phyloP scores from a whole-genome alignment of 2,888 invertebrate species.

The Capitulum mitella region DNA sequence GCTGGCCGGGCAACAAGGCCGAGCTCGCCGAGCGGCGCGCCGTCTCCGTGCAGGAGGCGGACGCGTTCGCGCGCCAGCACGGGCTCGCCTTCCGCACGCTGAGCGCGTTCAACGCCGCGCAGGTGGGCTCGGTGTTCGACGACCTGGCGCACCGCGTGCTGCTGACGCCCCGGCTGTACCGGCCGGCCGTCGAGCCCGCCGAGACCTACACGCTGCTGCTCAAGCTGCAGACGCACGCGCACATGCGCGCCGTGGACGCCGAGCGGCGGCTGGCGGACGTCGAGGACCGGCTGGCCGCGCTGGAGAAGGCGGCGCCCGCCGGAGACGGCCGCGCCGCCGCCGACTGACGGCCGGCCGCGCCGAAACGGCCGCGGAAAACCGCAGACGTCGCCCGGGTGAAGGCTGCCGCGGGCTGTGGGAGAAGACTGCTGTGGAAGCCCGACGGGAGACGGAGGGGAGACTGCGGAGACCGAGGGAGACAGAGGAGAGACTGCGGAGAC shows the following conservation, averaged over 20 bases:
- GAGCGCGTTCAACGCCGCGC: conserved; percentile 11
- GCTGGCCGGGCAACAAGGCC: conserved; percentile 22
- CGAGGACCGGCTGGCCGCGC: conserved; percentile 2
- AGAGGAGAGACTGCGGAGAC: too few relatives aligned
- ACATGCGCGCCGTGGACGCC: conserved; percentile 6
- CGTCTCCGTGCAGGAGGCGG: background rate
- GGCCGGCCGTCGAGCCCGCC: background rate
- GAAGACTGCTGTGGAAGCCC: too few relatives aligned
- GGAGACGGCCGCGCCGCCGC: background rate
- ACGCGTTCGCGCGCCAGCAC: background rate
- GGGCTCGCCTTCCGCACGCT: conserved; percentile 5
- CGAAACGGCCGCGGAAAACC: background rate
- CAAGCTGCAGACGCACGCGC: background rate
- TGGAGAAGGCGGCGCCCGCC: conserved; percentile 14
- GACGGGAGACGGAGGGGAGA: too few relatives aligned
- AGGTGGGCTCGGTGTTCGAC: conserved; percentile 11
- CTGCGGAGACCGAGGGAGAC: too few relatives aligned
- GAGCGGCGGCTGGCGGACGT: background rate
- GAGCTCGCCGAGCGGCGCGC: conserved; percentile 7
- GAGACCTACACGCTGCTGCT: background rate
- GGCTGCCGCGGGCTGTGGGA: background rate
- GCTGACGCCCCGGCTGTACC: conserved; percentile 18
- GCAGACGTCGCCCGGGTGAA: background rate
- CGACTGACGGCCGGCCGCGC: background rate
- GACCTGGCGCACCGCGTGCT: conserved; percentile 20